Base-by-base conservation (phyloP, 2,888 invertebrate genomes). In the Pammene aurita region DNA sequence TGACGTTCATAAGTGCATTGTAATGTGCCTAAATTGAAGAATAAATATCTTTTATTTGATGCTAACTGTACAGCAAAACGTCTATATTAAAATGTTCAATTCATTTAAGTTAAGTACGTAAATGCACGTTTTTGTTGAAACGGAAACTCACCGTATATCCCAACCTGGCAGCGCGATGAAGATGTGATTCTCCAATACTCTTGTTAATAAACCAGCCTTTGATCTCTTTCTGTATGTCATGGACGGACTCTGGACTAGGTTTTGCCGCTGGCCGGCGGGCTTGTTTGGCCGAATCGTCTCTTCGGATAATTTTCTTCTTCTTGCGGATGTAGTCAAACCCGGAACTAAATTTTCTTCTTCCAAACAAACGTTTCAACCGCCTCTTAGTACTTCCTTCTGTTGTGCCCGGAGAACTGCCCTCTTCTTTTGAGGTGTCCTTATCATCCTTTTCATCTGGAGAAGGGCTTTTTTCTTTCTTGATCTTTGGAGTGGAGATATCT, bases 181-280 rank as follows among this genome's bases (percentile, higher is more conserved):
- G 93, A 78, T 97, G 95, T 0, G 98, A 98, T 88, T 98, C 98
- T 7, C 98, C 98, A 44, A 98, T 95, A 62, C 98, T 97, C 85
- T 98, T 98, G 86, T 98, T 98, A 65, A 98, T 95, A 72, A 98
- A 97, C 97, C 98, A 97, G 74, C 96, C 95, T 84, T 97, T 96
- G 72, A 97, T 96, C 87, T 97, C 97, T 77, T 95, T 95, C 74
- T 96, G 95, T 65, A 97, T 96, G 84, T 97, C 97, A 76, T 96
- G 94, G 11, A 94, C 94, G 35, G 94, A 94, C 80, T 95, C 95
- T 0, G 95, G 94, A 76, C 90, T 94, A 16, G 95, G 94, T 76
- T 91, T 92, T 0, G 88, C 84, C 18, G 92, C 87, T 72, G 87
- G 84, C 74, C 94, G 84, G 72, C 93, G 88, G 80, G 92, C 83